Evolutionary conservation across 2,797 vertebrate genomes (phyloP).

Genomic region (Pseudomugil tenellus): DNA sequence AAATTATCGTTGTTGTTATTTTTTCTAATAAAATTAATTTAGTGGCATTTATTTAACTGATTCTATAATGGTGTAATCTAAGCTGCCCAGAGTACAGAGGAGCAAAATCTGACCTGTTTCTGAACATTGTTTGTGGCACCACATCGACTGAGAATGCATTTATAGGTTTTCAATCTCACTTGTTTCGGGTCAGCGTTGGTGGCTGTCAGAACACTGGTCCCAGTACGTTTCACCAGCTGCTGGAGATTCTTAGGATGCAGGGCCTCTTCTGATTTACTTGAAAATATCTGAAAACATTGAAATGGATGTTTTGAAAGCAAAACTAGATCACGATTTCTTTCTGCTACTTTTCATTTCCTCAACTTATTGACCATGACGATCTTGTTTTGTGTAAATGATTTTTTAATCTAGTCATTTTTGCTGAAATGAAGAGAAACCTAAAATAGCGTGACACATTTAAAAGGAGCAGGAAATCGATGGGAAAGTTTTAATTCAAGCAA

Average conservation of each 20-base stretch:
- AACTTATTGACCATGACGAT: no score
- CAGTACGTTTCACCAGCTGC: constrained; percentile 46
- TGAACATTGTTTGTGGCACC: constrained; percentile 1
- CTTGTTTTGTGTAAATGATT: no score
- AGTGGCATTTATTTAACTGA: not conserved
- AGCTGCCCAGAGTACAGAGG: not conserved
- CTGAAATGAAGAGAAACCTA: not conserved
- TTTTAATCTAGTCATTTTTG: not conserved
- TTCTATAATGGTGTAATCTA: not conserved
- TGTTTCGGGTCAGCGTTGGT: constrained; percentile 46
- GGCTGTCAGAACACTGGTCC: constrained; percentile 48
- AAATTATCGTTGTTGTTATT: not conserved
- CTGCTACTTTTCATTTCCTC: not conserved
- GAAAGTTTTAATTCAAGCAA: constrained; percentile 25
- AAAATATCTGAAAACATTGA: constrained; percentile 42
- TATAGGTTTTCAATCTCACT: constrained; percentile 19
- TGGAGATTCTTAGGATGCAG: constrained; percentile 32
- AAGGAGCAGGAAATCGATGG: constrained; percentile 25
- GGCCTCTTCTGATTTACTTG: constrained; percentile 37
- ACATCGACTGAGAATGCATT: constrained; percentile 15
- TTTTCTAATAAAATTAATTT: not conserved
- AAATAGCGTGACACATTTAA: constrained; percentile 20
- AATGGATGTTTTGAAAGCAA: not conserved
- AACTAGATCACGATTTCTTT: not conserved
- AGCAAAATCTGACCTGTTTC: constrained; percentile 14